These are phyloP conservation scores for Atta colombica DNA, from an alignment of 1,140 invertebrate genomes.

Conservation along the genomic window DNA sequence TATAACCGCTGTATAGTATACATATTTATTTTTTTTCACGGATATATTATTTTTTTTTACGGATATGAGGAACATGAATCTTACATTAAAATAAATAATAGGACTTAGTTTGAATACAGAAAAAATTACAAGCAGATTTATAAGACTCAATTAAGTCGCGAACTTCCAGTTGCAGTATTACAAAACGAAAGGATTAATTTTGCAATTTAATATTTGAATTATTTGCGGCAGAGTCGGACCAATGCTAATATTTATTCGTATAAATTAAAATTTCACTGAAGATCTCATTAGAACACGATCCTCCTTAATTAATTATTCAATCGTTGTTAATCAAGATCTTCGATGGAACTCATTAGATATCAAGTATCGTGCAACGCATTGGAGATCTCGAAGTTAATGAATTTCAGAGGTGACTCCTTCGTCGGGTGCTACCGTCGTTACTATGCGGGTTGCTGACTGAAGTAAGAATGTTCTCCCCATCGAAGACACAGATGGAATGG, in stretches of 20 bases:
- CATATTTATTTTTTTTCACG: neutral
- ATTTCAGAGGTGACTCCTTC: constrained; percentile 44
- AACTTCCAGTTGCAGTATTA: neutral
- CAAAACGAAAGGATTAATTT: neutral
- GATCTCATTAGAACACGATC: neutral
- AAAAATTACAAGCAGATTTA: neutral
- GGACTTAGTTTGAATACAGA: neutral
- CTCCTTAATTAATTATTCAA: constrained; percentile 31
- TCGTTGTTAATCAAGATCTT: constrained; percentile 55
- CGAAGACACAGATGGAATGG: constrained; percentile 69
- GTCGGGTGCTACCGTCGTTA: constrained; percentile 8
- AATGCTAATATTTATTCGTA: neutral
- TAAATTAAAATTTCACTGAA: constrained; percentile 2
- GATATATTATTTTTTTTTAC: neutral
- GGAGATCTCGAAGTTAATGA: constrained; percentile 52
- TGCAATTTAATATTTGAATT: neutral
- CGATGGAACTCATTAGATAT: constrained; percentile 11
- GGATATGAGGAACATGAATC: too few relatives aligned
- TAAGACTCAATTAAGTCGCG: neutral
- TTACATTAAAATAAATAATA: neutral
- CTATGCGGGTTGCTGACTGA: constrained; percentile 20
- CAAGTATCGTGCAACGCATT: constrained; percentile 42
- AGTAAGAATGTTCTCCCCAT: constrained; percentile 67
- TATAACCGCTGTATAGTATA: neutral
- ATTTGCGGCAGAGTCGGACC: neutral